A percentile compares a stretch with the other conserved stretches of the same genome.
phyloP scores from a whole-genome alignment of 1,140 invertebrate genomes.

The Panagrolaimus sp. region DNA sequence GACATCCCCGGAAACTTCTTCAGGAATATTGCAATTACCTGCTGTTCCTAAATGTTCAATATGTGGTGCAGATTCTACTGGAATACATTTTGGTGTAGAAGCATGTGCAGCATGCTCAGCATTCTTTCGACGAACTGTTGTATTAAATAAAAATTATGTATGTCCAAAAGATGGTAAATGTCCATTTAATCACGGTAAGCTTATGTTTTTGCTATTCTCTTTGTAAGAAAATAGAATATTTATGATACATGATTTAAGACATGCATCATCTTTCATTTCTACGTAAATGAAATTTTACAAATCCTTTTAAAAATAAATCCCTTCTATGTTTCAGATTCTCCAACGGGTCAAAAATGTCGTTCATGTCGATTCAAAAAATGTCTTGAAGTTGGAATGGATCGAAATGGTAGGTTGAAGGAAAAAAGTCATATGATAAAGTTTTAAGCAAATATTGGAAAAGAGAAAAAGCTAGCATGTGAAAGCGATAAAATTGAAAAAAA shows the following conservation, averaged over 20 bases:
- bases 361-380: slow-evolving; percentile 47
- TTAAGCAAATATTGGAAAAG: too few relatives aligned
- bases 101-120: slow-evolving; percentile 45
- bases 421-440: too few relatives aligned
- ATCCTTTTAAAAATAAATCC: too few relatives aligned
- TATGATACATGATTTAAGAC: too few relatives aligned
- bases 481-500: neutral
- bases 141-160: slow-evolving; percentile 43
- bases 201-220: neutral
- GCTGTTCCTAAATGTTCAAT: slow-evolving; percentile 38
- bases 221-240: too few relatives aligned
- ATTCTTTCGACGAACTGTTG: slow-evolving; percentile 35
- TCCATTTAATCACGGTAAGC: slow-evolving; percentile 23
- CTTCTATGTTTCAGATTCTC: slow-evolving; percentile 40
- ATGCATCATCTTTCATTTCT: too few relatives aligned
- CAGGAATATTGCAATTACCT: neutral
- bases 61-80: slow-evolving; percentile 43
- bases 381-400: slow-evolving; percentile 42
- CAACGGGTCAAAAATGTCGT: slow-evolving; percentile 41
- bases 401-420: slow-evolving; percentile 9
- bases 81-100: slow-evolving; percentile 49
- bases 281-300: too few relatives aligned
- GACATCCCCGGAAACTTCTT: neutral
- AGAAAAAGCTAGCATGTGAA: too few relatives aligned
- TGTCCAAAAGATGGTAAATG: slow-evolving; percentile 37